These are phyloP conservation scores for Falcunculus frontatus DNA, from an alignment of 2,113 vertebrate species.

Conservation along the genomic window DNA sequence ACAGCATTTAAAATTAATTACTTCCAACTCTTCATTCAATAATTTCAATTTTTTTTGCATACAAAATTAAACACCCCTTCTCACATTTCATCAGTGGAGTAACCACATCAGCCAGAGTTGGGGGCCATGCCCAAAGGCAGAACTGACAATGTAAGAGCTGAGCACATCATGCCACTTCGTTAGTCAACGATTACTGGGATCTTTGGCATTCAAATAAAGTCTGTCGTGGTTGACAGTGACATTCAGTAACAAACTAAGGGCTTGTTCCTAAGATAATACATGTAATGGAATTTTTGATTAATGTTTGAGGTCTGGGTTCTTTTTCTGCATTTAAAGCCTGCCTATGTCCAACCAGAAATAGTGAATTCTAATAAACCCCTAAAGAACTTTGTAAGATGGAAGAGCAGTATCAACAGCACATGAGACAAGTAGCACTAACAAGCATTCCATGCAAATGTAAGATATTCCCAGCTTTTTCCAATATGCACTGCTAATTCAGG, in stretches of 20 bases:
- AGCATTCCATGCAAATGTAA: background rate
- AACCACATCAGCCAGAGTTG: background rate
- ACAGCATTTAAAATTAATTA: background rate
- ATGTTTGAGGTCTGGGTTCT: background rate
- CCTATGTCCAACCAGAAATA: fast-evolving
- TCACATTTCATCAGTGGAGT: background rate
- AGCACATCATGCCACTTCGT: fast-evolving
- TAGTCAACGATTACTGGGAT: background rate
- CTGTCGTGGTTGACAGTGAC: background rate
- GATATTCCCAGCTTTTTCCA: background rate
- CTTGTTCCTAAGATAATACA: background rate
- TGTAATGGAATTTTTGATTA: background rate
- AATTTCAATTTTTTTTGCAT: background rate
- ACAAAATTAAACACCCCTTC: background rate
- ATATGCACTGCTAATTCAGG: background rate
- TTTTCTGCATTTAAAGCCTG: background rate
- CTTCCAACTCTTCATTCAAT: background rate
- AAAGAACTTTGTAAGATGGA: background rate
- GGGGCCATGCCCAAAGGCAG: background rate
- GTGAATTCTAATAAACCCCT: background rate
- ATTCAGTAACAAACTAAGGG: background rate
- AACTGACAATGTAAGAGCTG: background rate
- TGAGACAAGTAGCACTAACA: background rate
- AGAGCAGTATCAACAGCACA: background rate
- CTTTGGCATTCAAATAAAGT: background rate